Base-by-base conservation (phyloP, 2,113 vertebrate genomes). In the Hepsetus odoe region DNA sequence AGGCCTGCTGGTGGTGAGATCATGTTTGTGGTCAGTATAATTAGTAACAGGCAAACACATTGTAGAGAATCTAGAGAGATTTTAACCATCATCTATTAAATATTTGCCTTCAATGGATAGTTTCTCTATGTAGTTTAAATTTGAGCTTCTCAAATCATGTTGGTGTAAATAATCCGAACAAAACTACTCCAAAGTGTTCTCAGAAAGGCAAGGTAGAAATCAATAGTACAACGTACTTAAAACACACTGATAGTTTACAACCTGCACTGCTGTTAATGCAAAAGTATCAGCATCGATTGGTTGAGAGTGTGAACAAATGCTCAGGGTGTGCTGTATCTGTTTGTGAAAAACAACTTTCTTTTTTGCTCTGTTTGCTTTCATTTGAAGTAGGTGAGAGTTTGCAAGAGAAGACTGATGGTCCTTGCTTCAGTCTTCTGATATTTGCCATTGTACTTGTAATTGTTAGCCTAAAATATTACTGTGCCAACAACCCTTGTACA, bases 381-480 rank as follows among this genome's bases (percentile, higher is more conserved):
- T 73, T 40, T 59, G 74, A 61, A 73, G 67, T 24, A 56, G 9
- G 40, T 84, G 85, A 88, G 83, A 58, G 82, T 89, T 85, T 44
- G 81, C 38, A 22, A 55, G 53, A 44, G 67, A 80, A 87, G 86
- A 89, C 76, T 85, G 87, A 89, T 83, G 81, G 84, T 83, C 84
- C 80, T 82, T 87, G 35, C 20, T 51, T 68, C 74, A 82, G 85
- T 75, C 74, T 85, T 88, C 84, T 38, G 86, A 88, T 86, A 89
- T 88, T 87, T 81, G 74, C 83, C 77, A 70, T 90, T 87, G 83
- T 44, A 73, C 87, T 87, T 80, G 65, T 59, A 83, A 81, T 46
- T 53, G 80, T 79, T 72, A 65, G 38, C 5, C 69, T 84, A 80
- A 88, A 88, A 87, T 88, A 90, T 88, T 85, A 88, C 88, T 74